phyloP scores from a whole-genome alignment of 1,140 invertebrate species.

The Drosophila navojoa region DNA sequence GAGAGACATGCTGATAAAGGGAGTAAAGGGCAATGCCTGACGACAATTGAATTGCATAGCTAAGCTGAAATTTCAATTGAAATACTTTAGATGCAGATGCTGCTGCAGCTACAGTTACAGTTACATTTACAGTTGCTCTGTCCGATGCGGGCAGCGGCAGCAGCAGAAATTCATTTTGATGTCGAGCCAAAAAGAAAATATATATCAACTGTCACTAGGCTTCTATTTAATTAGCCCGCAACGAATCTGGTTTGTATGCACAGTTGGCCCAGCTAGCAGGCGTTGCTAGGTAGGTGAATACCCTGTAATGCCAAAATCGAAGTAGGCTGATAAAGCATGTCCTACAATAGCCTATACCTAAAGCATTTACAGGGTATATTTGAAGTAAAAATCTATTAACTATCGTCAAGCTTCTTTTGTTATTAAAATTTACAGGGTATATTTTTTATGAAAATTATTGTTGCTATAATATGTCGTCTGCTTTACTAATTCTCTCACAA shows the following conservation, averaged over 20 bases:
- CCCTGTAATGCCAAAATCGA: not conserved
- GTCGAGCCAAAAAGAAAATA: not conserved
- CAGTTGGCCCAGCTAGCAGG: not conserved
- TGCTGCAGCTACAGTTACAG: not conserved
- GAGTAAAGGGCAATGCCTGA: constrained; percentile 19
- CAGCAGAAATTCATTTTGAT: constrained; percentile 64
- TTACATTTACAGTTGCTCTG: not conserved
- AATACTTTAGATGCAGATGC: constrained; percentile 22
- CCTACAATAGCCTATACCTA: too few species aligned
- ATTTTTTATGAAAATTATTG: too few species aligned
- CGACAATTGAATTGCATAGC: constrained; percentile 32
- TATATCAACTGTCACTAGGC: not conserved
- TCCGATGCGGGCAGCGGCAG: constrained; percentile 51
- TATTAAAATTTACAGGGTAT: too few species aligned
- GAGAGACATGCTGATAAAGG: not conserved
- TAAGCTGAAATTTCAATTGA: constrained; percentile 35
- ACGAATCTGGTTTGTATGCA: constrained; percentile 18
- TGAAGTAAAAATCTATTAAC: not conserved
- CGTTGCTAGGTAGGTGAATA: too few species aligned
- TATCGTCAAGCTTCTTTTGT: too few species aligned
- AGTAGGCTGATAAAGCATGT: not conserved
- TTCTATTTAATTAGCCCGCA: constrained; percentile 37
- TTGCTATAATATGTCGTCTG: too few species aligned
- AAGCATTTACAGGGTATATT: not conserved
- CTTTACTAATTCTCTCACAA: too few species aligned